Evolutionary conservation across 2,113 vertebrate genomes (phyloP), one percentile per base, ranked within the genome.

Genomic region (Catharus bicknelli): DNA sequence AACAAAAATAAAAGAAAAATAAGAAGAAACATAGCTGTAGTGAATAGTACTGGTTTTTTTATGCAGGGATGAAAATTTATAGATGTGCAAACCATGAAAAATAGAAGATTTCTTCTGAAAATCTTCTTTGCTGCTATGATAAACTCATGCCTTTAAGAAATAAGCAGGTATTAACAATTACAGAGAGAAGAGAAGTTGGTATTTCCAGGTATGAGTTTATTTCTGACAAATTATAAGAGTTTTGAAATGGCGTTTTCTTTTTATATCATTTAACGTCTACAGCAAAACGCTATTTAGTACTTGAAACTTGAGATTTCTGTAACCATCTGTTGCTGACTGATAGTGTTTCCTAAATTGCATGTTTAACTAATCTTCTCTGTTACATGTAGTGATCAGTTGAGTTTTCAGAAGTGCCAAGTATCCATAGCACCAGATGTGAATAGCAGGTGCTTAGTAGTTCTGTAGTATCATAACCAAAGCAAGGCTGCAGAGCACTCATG

Each of bases 81-180:
- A 66, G 6, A n/a, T 82, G 61, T 85, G 64, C 69, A 91, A 82
- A 80, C 81, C 19, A 68, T 88, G 64, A 89, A 77, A 91, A 91
- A 70, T 1, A 81, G 59, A 81, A 81, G 47, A 75, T 75, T 89
- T 89, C 86, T 36, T 55, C 4, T 42, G 59, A 83, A 88, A 88
- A 75, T 89, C 54, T 63, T 93, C 48, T 88, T 83, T 62, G 29
- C 72, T 88, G 45, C 80, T 86, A 88, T 90, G 26, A 3, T 63
- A 81, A 90, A 63, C 36, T 66, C 81, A 77, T 9, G 92, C 55
- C 45, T 63, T 90, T 83, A 58, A 77, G 45, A 53, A 83, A 25
- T 48, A 11, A 83, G 23, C 22, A 38, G 43, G 45, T 69, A 10
- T 48, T 40, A 88, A 77, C 47, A 86, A 45, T n/a, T 88, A 47